Percentiles rank a stretch among this genome's conserved stretches.
Conservation (phyloP, 2,797 vertebrate species). For the Amblyraja radiata region DNA sequence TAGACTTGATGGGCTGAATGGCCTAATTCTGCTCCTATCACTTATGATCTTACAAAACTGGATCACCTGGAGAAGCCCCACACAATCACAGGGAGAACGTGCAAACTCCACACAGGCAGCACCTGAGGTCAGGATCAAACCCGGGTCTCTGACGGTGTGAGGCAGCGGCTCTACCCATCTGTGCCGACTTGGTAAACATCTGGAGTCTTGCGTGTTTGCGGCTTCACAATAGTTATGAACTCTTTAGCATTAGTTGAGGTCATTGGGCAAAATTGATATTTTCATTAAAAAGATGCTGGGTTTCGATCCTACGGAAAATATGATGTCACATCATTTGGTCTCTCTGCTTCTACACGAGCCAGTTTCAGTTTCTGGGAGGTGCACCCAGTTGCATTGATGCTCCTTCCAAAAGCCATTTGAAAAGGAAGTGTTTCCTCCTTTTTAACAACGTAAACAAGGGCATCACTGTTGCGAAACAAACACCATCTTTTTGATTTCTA, state of each 20-base stretch:
- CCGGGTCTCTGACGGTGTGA: no score
- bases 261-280: neutral
- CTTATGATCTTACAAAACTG: no score
- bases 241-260: neutral
- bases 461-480: conserved; percentile 28
- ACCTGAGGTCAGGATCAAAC: no score
- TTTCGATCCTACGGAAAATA: neutral
- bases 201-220: no score
- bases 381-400: neutral
- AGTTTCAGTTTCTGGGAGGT: no score
- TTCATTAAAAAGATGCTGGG: neutral
- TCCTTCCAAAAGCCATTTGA: neutral
- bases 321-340: neutral
- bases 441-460: conserved; percentile 13
- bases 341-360: neutral
- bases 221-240: neutral
- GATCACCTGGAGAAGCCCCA: no score
- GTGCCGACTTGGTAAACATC: no score
- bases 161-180: no score
- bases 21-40: no score
- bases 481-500: conserved; percentile 15
- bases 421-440: conserved; percentile 17
- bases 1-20: no score
- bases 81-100: no score
- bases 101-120: no score